Base-by-base conservation (phyloP, 2,888 invertebrate species). In the Chalcis sispes region DNA sequence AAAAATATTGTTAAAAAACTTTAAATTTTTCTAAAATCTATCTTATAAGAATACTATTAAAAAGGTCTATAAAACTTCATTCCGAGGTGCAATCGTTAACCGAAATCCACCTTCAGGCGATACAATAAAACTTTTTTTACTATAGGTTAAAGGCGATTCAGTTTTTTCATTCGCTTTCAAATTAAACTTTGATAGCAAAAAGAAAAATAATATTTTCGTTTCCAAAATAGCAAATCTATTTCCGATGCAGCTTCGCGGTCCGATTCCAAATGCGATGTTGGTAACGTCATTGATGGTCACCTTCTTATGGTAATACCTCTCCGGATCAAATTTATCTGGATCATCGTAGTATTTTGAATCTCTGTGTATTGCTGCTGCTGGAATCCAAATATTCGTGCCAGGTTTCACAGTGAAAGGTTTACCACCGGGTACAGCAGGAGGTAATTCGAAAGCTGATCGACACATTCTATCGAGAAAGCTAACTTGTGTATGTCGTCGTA, bases 241-340 rank as follows among this genome's bases (percentile, higher is more conserved):
- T 62, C 86, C 89, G 64, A 89, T 85, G 69, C 89, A 89, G 66
- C 81, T 85, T 62, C 88, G 80, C 0, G 87, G 88, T 0, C 89
- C 89, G 0, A 82, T 65, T 13, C 89, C 89, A 77, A 89, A 89
- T 5, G 67, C 75, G 1, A 79, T 10, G 54, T 75, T 70, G 1
- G 1, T 1, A 0, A 65, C 71, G 23, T 78, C 59, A 18, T 74
- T 67, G 65, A 61, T 54, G 0, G 18, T 25, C 2, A 69, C 50
- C 18, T 80, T 78, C 3, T 79, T 72, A 2, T 58, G 1, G 13
- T 78, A 72, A 77, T 79, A 81, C 10, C 90, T 82, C 1, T 89
- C 89, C 0, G 90, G 90, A 72, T 88, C 81, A 70, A 90, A 90
- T 56, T 83, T 84, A 0, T 85, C 81, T 0, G 90, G 89, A 23